phyloP scores from a whole-genome alignment of 2,888 invertebrate species.

The Heteropelma amictum region DNA sequence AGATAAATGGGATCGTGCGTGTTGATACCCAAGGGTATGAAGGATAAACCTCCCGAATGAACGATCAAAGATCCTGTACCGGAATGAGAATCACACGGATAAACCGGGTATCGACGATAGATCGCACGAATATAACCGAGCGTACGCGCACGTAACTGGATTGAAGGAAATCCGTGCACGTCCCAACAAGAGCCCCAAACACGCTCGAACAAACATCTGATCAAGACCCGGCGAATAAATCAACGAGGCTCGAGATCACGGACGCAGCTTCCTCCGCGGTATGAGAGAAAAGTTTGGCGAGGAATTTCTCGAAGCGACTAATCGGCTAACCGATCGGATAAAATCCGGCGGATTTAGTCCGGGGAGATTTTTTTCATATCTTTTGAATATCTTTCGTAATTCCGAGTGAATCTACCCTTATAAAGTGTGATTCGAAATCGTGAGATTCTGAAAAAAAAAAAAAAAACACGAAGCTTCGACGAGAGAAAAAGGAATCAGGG shows the following conservation, averaged over 20 bases:
- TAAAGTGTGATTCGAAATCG: not conserved
- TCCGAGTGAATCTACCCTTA: not conserved
- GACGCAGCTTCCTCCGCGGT: not conserved
- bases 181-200: slow-evolving; percentile 38
- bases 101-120: slow-evolving; percentile 7
- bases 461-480: not conserved
- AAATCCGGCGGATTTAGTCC: slow-evolving; percentile 14
- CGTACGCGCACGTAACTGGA: slow-evolving; percentile 34
- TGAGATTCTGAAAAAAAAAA: slow-evolving; percentile 7
- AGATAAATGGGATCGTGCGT: not conserved
- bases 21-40: not conserved
- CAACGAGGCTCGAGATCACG: slow-evolving; percentile 40
- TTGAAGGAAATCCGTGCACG: slow-evolving; percentile 54
- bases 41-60: not conserved
- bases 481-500: not conserved
- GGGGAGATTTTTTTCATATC: not conserved
- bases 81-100: not conserved
- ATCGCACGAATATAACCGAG: slow-evolving; percentile 26
- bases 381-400: not conserved
- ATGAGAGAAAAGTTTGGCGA: not conserved
- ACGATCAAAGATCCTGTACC: slow-evolving; percentile 11
- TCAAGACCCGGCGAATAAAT: slow-evolving; percentile 50
- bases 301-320: slow-evolving; percentile 21
- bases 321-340: slow-evolving; percentile 38
- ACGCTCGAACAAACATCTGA: slow-evolving; percentile 56